Evolutionary conservation across 2,888 invertebrate species (phyloP), one percentile per base, ranked within the genome.

Genomic region (Dorcus parallelipipedus): DNA sequence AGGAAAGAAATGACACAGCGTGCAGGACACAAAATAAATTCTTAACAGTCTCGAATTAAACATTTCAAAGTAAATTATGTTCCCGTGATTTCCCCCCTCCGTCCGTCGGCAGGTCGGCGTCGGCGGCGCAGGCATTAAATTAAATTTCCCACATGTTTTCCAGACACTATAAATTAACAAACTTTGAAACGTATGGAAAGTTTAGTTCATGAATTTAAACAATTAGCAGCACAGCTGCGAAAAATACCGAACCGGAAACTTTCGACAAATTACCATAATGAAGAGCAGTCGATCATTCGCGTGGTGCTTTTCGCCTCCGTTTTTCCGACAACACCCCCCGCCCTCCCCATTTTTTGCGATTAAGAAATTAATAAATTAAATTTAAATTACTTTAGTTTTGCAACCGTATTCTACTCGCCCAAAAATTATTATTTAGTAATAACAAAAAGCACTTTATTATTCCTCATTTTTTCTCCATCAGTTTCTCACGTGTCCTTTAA

Each of bases 81-180:
- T 40, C 49, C 20, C 38, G 7, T 42, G 55, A 38, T 49, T 49
- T 49, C 26, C 39, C 17, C 9, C 48, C 50, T 56, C 39, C 38
- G 38, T 50, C 49, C 17, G n/a, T 14, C 14, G 41, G 26, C 6
- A 6, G 26, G 26, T 50, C 49, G 14, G 20, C 55, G 49, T 43
- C 42, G 42, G 40, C 48, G 41, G 39, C 38, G 33, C 39, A 38
- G 33, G 49, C 45, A 56, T 43, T 51, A 67, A 69, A 73, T 72
- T 71, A 71, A 73, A 72, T 71, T 67, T 64, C 68, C 69, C 68
- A 67, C 71, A 70, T 71, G 71, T 72, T 72, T 70, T 69, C 67
- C 62, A 67, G 69, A 64, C 67, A 65, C 68, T 67, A 71, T 72
- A 72, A 73, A 72, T 73, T 73, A 72, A 69, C 71, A 68, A 73